A percentile compares a stretch with the other conserved stretches of the same genome.
Conservation (phyloP, 2,113 vertebrate species). For the Butorides virescens region DNA sequence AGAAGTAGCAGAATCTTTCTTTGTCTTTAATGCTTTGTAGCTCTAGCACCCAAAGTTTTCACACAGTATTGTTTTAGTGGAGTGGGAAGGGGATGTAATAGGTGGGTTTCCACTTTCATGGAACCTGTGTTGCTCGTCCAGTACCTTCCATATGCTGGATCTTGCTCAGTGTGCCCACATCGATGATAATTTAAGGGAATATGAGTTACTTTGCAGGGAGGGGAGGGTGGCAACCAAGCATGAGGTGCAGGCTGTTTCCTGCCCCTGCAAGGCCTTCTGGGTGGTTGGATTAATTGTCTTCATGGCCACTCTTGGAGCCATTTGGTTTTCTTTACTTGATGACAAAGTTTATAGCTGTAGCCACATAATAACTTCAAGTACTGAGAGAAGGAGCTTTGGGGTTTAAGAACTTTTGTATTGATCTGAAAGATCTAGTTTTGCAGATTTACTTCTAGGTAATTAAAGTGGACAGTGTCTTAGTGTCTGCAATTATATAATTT, state of each 20-base stretch:
- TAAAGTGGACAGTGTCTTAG: not conserved
- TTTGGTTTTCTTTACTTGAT: not conserved
- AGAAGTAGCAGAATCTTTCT: not conserved
- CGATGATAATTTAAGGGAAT: not conserved
- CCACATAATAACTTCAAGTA: not conserved
- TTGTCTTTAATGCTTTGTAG: not conserved
- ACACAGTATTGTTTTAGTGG: not conserved
- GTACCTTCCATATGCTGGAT: not conserved
- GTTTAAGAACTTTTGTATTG: not conserved
- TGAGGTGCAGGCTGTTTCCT: not conserved
- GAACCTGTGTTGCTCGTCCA: not conserved
- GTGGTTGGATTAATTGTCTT: not conserved
- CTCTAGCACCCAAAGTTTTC: not conserved
- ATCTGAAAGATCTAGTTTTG: not conserved
- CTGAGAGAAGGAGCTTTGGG: not conserved
- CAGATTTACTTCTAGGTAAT: not conserved
- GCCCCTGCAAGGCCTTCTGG: not conserved
- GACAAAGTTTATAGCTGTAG: not conserved
- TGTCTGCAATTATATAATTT: not conserved
- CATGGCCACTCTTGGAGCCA: not conserved
- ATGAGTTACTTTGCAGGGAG: not conserved
- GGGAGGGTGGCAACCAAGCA: not conserved
- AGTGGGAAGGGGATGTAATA: not conserved
- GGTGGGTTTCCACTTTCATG: not conserved
- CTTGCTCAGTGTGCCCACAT: not conserved